These are phyloP conservation scores for Streblospio benedicti DNA, from an alignment of 1,140 invertebrate species.

Conservation along the genomic window DNA sequence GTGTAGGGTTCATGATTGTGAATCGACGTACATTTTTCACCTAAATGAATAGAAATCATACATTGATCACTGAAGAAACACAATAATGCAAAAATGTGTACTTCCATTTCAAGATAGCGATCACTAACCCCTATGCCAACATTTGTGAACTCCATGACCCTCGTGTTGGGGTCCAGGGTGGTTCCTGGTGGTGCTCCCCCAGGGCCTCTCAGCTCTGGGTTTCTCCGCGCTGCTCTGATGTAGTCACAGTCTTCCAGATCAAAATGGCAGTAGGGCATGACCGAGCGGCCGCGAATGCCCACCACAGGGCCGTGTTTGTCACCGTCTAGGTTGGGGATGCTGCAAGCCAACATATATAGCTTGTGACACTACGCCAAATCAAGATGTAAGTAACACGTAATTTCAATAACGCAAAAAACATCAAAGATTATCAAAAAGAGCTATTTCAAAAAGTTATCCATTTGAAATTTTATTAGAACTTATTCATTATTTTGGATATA, in stretches of 20 bases:
- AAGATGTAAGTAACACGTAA: too few relatives aligned
- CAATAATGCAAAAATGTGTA: neutral
- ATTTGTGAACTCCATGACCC: slow-evolving; percentile 44
- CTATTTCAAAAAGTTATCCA: too few relatives aligned
- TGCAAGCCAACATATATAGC: slow-evolving; percentile 17
- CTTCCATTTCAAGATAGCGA: slow-evolving; percentile 1
- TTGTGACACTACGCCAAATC: too few relatives aligned
- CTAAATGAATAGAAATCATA: neutral
- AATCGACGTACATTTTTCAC: slow-evolving; percentile 26
- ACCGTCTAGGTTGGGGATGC: slow-evolving; percentile 40
- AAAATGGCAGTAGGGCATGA: slow-evolving; percentile 48
- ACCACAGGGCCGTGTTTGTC: slow-evolving; percentile 36
- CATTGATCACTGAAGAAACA: neutral
- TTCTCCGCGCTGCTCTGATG: slow-evolving; percentile 37
- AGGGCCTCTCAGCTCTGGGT: slow-evolving; percentile 40
- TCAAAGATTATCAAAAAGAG: too few relatives aligned
- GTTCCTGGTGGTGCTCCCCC: slow-evolving; percentile 37
- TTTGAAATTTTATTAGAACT: too few relatives aligned
- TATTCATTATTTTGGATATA: too few relatives aligned
- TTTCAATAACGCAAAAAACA: too few relatives aligned
- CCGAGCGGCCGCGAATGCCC: slow-evolving; percentile 35
- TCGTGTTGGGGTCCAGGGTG: slow-evolving; percentile 42
- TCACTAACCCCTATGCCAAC: slow-evolving; percentile 39
- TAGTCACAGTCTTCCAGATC: slow-evolving; percentile 47
- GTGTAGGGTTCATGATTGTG: slow-evolving; percentile 45